phyloP scores from a whole-genome alignment of 2,888 invertebrate genomes.

The Idaea biselata region DNA sequence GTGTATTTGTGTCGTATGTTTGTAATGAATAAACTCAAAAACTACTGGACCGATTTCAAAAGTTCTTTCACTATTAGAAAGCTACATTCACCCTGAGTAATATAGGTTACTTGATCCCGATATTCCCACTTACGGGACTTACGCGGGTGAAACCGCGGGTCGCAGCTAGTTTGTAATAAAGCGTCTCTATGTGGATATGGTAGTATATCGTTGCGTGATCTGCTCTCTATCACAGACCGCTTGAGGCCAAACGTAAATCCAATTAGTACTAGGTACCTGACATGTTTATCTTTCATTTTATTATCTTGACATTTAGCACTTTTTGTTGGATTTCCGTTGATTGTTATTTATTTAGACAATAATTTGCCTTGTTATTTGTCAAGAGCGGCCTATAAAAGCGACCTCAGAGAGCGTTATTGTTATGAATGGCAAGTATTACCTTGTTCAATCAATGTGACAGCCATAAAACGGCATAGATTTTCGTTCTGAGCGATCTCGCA shows the following conservation, averaged over 20 bases:
- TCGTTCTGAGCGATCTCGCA: constrained; percentile 14
- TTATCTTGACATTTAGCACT: constrained; percentile 3
- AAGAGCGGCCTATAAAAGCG: neutral
- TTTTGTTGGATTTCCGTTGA: constrained; percentile 3
- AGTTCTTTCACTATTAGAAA: no score
- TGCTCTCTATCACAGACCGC: neutral
- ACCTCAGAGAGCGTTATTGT: neutral
- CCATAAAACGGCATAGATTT: neutral
- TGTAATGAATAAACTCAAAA: no score
- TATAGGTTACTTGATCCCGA: no score
- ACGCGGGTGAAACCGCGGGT: neutral
- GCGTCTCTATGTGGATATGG: no score
- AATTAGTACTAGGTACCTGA: constrained; percentile 37
- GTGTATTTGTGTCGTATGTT: no score
- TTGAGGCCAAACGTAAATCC: constrained; percentile 30
- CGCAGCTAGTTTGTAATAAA: no score
- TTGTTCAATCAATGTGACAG: neutral
- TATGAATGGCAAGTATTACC: neutral
- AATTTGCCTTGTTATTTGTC: neutral
- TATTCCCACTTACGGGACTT: neutral
- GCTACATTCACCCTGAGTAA: no score
- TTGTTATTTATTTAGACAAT: constrained; percentile 10
- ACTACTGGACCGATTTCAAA: no score
- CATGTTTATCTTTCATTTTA: constrained; percentile 21
- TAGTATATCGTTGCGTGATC: neutral